phyloP scores from a whole-genome alignment of 2,888 invertebrate genomes.

The Ennomos fuscantarius region DNA sequence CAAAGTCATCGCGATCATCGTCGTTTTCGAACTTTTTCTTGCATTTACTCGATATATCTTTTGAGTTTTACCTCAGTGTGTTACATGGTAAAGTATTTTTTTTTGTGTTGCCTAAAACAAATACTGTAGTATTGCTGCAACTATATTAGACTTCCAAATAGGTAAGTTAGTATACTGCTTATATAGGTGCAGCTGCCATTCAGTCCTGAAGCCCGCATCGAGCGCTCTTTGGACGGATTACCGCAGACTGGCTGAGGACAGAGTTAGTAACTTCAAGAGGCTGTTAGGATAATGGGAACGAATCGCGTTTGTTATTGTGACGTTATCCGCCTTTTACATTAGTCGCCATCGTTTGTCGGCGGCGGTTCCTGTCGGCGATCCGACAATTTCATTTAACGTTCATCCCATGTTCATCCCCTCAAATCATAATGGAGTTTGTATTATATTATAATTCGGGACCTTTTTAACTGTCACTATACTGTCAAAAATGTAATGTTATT shows the following conservation, averaged over 20 bases:
- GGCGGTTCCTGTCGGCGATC: conserved; percentile 11
- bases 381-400: conserved; percentile 28
- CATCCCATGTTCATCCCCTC: conserved; percentile 24
- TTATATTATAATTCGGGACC: conserved; percentile 8
- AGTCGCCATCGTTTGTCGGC: conserved; percentile 15
- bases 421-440: conserved; percentile 19
- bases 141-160: too few species aligned
- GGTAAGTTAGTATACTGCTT: conserved; percentile 3
- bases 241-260: conserved; percentile 44
- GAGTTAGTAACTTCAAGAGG: conserved; percentile 56
- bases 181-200: conserved; percentile 3
- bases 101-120: too few species aligned
- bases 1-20: too few species aligned
- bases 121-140: too few species aligned
- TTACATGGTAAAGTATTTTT: too few species aligned
- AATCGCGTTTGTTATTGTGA: conserved; percentile 49
- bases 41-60: too few species aligned
- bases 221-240: conserved; percentile 34
- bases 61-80: too few species aligned
- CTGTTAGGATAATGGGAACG: conserved; percentile 57
- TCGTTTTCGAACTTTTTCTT: too few species aligned
- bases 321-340: conserved; percentile 42
- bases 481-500: too few species aligned
- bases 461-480: conserved; percentile 4
- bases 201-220: conserved; percentile 16